Conservation (phyloP, 1,140 invertebrate species). For the Tetragnatha versicolor region DNA sequence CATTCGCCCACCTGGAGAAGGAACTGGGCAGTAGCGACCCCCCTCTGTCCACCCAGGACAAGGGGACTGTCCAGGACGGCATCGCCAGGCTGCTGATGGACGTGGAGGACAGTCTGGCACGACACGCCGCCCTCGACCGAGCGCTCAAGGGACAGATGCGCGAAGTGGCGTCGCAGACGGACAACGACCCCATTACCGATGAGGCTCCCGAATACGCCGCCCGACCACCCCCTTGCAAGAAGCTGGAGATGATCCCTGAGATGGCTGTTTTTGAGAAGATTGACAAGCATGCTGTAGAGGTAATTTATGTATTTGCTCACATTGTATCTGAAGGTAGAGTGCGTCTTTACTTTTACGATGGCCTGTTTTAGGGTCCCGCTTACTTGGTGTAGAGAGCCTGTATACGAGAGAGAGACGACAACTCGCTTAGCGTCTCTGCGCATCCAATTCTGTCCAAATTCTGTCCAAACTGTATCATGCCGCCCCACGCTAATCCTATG, state of each 20-base stretch:
- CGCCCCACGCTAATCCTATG: no score
- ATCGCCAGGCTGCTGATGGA: slow-evolving; percentile 47
- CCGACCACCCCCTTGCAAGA: slow-evolving; percentile 60
- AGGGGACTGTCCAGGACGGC: slow-evolving; percentile 34
- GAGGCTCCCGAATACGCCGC: slow-evolving; percentile 62
- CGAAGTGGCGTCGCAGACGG: slow-evolving; percentile 60
- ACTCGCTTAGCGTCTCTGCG: no score
- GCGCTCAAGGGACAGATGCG: slow-evolving; percentile 8
- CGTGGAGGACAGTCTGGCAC: slow-evolving; percentile 36
- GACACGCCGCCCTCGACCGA: slow-evolving; percentile 39
- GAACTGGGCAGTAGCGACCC: slow-evolving; percentile 26
- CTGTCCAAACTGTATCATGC: no score
- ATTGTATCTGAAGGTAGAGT: neutral
- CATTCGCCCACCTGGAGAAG: slow-evolving; percentile 51
- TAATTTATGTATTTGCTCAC: slow-evolving; percentile 8
- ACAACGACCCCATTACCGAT: slow-evolving; percentile 61
- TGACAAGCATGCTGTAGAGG: slow-evolving; percentile 57
- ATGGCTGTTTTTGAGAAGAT: slow-evolving; percentile 57
- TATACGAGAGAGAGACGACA: no score
- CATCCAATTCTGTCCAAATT: no score
- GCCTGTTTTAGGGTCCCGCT: no score
- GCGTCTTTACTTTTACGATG: no score
- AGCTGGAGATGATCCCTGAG: slow-evolving; percentile 59
- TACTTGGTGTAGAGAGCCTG: no score
- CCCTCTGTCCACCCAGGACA: no score